phyloP scores from a whole-genome alignment of 2,797 vertebrate species.

The Tapirus indicus region DNA sequence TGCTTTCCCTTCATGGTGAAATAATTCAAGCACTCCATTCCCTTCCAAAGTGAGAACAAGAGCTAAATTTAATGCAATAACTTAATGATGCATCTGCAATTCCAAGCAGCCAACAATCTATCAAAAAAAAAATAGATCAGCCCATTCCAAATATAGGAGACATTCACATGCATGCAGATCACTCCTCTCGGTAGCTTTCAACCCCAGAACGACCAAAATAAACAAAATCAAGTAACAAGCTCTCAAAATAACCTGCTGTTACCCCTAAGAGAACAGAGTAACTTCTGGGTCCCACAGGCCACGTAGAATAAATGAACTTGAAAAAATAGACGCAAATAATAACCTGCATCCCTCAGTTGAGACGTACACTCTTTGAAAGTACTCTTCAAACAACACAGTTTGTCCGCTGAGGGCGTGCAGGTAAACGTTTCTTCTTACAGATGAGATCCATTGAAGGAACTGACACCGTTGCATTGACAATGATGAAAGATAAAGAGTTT shows the following conservation, averaged over 20 bases:
- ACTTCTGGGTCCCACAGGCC: not conserved
- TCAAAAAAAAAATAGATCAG: conserved; percentile 62
- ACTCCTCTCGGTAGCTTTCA: not conserved
- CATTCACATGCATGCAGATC: not conserved
- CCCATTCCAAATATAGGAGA: conserved; percentile 50
- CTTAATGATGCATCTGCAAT: conserved; percentile 61
- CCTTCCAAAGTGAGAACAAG: conserved; percentile 49
- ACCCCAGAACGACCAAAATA: not conserved
- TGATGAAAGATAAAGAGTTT: not conserved
- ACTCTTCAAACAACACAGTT: not conserved
- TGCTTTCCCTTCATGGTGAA: not conserved
- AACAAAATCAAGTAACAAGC: not conserved
- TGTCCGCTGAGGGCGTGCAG: too few species aligned
- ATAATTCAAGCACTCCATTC: conserved; percentile 1
- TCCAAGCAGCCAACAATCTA: conserved; percentile 56
- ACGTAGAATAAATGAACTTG: not conserved
- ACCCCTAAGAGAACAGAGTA: not conserved
- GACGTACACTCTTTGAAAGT: not conserved
- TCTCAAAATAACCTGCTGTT: not conserved
- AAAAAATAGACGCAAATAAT: not conserved
- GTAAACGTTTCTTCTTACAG: not conserved
- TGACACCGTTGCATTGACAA: fast-evolving
- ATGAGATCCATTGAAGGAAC: fast-evolving
- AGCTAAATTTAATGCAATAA: conserved; percentile 73
- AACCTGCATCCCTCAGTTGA: not conserved